Evolutionary conservation across 2,797 vertebrate genomes (phyloP).

Genomic region (Echiichthys vipera): DNA sequence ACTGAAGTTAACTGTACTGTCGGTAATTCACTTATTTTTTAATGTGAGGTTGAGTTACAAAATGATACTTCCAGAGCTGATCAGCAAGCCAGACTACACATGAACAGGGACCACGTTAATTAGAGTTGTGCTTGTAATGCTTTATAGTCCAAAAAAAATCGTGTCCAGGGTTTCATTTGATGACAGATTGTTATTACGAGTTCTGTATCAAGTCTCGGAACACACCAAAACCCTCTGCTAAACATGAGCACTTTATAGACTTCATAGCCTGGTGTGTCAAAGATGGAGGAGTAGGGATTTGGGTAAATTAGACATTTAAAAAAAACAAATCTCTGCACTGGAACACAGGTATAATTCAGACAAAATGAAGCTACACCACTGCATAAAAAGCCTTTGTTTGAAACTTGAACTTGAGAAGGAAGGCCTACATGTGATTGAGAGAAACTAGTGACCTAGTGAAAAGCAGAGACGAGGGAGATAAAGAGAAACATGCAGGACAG

Average conservation of each 20-base stretch:
- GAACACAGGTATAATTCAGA: conserved; percentile 35
- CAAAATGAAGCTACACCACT: conserved; percentile 28
- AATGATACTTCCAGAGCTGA: conserved; percentile 26
- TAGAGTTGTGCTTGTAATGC: conserved; percentile 50
- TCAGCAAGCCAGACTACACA: conserved; percentile 68
- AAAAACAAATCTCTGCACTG: conserved; percentile 60
- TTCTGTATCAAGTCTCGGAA: conserved; percentile 54
- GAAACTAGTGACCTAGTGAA: conserved; percentile 77
- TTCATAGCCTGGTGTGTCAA: conserved; percentile 42
- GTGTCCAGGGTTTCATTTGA: conserved; percentile 51
- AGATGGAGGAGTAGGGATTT: conserved; percentile 25
- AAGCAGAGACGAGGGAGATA: conserved; percentile 65
- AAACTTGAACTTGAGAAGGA: conserved; percentile 49
- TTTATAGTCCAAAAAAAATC: conserved; percentile 49
- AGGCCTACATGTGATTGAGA: conserved; percentile 81
- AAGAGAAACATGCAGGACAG: conserved; percentile 68
- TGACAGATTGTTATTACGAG: conserved; percentile 44
- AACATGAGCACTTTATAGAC: conserved; percentile 75
- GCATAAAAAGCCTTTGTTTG: conserved; percentile 24
- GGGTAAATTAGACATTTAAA: conserved; percentile 6
- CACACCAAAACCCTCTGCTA: conserved; percentile 3
- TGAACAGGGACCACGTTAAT: conserved; percentile 82
- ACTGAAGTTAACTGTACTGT: neutral
- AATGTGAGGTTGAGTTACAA: neutral
- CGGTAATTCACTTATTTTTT: neutral